phyloP scores from a whole-genome alignment of 2,113 vertebrate genomes.

The Hystrix brachyura region DNA sequence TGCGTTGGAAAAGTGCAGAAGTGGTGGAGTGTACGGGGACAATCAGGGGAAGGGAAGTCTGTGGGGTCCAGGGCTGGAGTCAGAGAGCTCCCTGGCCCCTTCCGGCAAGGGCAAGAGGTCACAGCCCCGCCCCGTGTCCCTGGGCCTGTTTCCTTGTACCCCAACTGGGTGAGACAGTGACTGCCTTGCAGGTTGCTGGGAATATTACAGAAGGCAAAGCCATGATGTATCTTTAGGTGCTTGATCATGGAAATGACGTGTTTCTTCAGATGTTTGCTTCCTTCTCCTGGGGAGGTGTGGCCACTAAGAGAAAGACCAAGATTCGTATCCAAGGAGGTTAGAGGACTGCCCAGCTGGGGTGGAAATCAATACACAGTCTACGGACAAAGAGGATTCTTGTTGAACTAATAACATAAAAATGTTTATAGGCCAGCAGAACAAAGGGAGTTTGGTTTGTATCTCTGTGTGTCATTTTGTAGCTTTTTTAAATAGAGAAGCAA shows the following conservation, averaged over 20 bases:
- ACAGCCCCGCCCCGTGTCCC: fast-evolving
- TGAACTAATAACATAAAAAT: background rate
- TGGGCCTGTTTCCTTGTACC: background rate
- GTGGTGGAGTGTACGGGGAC: background rate
- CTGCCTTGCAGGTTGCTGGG: background rate
- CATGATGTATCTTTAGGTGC: background rate
- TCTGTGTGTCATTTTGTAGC: background rate
- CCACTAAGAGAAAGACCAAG: background rate
- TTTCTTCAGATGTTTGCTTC: background rate
- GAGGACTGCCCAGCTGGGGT: background rate
- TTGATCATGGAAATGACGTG: background rate
- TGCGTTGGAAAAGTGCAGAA: background rate
- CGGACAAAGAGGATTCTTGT: background rate
- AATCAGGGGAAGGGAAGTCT: background rate
- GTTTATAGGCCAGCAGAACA: background rate
- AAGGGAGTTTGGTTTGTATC: background rate
- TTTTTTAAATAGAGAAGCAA: background rate
- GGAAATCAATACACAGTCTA: background rate
- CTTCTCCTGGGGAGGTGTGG: background rate
- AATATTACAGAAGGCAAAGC: background rate
- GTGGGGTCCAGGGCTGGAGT: background rate
- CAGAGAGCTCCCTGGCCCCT: fast-evolving
- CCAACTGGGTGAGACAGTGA: background rate
- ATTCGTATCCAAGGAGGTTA: background rate
- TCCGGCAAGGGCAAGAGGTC: background rate